Evolutionary conservation across 2,888 invertebrate species (phyloP), one percentile per base, ranked within the genome.

Genomic region (Coleophora deauratella): DNA sequence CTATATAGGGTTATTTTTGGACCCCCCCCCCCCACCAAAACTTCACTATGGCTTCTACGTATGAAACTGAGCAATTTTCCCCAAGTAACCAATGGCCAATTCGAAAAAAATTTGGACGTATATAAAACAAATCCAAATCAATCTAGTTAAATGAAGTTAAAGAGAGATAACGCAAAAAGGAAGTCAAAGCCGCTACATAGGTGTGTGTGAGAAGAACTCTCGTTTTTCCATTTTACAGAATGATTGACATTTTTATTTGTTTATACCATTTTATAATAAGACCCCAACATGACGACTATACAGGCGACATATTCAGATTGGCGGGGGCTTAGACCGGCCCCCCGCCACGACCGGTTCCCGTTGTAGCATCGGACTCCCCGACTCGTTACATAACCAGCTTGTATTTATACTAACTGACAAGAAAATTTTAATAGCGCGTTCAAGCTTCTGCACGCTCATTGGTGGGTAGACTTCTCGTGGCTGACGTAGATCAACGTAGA

Each of bases 341-440:
- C 51, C 61, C 60, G 59, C 61, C 67, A 61, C 52, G 34, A 64
- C 70, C 68, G 62, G 62, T 53, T 50, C 44, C 52, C 71, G 57
- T 56, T 54, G 70, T 68, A 70, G 62, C 66, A 53, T 41, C 30
- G 70, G 72, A 73, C 72, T 69, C 65, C 70, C 70, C 59, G 40
- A 0, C 0, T 0, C 0, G 0, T 0, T 0, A 1, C 3, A 8
- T 3, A 1, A 10, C 1, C 28, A 15, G 8, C 34, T 37, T 41
- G 28, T 49, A 62, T 59, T 44, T 58, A 61, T 60, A 53, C 46
- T 7, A 27, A 57, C 15, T 10, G 27, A 1, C 6, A 14, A 9
- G 50, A 60, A 69, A 72, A 72, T 57, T 63, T 60, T 43, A 50
- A 48, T 62, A 70, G 54, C 72, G 81, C 59, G 81, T 70, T 75